phyloP scores from a whole-genome alignment of 2,888 invertebrate genomes.

The Uloborus plumipes region DNA sequence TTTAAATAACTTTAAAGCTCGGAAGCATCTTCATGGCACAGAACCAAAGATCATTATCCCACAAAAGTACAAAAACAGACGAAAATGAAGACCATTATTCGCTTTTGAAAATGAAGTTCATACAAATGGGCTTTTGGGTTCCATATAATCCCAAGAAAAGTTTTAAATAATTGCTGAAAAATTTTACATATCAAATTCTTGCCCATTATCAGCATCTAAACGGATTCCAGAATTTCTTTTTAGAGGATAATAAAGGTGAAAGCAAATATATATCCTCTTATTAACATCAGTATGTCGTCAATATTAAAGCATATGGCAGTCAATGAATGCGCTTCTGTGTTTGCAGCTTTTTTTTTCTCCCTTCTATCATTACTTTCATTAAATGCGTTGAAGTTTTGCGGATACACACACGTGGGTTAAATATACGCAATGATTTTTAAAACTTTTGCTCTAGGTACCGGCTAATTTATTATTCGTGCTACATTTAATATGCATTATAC shows the following conservation, averaged over 20 bases:
- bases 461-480: too few relatives aligned
- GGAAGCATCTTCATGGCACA: conserved; percentile 12
- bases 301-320: conserved; percentile 20
- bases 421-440: too few relatives aligned
- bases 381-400: too few relatives aligned
- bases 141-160: conserved; percentile 19
- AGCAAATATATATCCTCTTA: conserved; percentile 26
- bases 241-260: conserved; percentile 26
- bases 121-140: not conserved
- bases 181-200: conserved; percentile 32
- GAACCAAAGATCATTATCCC: conserved; percentile 38
- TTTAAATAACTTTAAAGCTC: conserved; percentile 26
- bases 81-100: conserved; percentile 37
- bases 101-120: conserved; percentile 33
- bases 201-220: conserved; percentile 35
- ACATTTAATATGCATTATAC: too few relatives aligned
- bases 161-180: conserved; percentile 42
- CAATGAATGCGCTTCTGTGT: conserved; percentile 33
- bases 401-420: too few relatives aligned
- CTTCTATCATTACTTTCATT: conserved; percentile 2
- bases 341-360: not conserved
- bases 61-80: conserved; percentile 33
- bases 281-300: conserved; percentile 21
- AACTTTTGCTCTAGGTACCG: too few relatives aligned
- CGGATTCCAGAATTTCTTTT: conserved; percentile 36